phyloP scores from a whole-genome alignment of 1,140 invertebrate genomes.

The Vanessa atalanta region DNA sequence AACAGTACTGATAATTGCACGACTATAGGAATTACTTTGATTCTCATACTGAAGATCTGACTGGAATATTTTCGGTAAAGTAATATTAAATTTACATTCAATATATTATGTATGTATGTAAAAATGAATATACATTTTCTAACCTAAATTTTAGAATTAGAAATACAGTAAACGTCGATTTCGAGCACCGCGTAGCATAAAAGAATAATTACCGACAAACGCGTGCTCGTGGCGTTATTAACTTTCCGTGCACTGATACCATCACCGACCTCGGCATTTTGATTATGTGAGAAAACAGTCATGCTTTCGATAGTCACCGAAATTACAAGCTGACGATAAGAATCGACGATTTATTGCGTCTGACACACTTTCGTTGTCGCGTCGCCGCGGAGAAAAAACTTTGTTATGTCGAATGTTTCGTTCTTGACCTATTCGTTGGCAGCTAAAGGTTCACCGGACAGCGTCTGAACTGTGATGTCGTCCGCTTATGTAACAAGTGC shows the following conservation, averaged over 20 bases:
- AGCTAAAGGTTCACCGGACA: conserved; percentile 59
- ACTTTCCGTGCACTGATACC: conserved; percentile 44
- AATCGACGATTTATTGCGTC: conserved; percentile 56
- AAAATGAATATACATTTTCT: conserved; percentile 33
- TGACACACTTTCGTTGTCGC: conserved; percentile 56
- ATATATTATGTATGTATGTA: background rate
- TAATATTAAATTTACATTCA: too few relatives aligned
- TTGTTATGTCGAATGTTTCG: conserved; percentile 50
- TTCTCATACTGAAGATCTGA: too few relatives aligned
- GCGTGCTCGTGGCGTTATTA: conserved; percentile 37
- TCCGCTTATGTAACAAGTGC: conserved; percentile 55
- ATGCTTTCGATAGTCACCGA: conserved; percentile 58
- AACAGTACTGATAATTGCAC: too few relatives aligned
- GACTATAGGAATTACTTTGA: too few relatives aligned
- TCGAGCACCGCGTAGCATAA: conserved; percentile 12
- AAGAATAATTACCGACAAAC: conserved; percentile 23
- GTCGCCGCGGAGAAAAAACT: conserved; percentile 19
- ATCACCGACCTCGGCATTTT: conserved; percentile 46
- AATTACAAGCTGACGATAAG: conserved; percentile 54
- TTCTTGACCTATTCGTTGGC: conserved; percentile 62
- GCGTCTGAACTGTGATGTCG: conserved; percentile 40
- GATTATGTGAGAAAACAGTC: conserved; percentile 56
- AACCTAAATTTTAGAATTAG: conserved; percentile 22
- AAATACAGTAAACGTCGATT: conserved; percentile 28
- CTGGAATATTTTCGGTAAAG: too few relatives aligned